Evolutionary conservation across 2,113 vertebrate genomes (phyloP), one percentile per base, ranked within the genome.

Genomic region (Perca fluviatilis): DNA sequence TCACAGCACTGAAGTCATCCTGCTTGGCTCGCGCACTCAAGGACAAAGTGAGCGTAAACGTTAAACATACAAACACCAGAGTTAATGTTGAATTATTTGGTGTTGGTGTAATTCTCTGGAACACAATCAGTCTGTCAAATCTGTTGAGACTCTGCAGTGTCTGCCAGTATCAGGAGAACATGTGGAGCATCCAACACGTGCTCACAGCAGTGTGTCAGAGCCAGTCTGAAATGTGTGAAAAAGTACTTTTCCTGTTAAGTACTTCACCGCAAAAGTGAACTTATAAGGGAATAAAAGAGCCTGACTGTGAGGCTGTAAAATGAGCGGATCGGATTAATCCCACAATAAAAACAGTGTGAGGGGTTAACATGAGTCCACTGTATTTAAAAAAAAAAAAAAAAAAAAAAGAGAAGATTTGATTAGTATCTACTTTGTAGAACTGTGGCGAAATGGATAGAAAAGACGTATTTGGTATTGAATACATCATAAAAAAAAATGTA

Each of bases 91-190:
- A 73, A 85, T 79, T 53, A 81, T 89, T 90, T 84, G 88, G 77
- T 70, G 86, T 83, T 85, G 78, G 61, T 79, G 90, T 87, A 85
- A 88, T 88, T 86, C 77, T 84, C 88, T 90, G 89, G 90, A 89
- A 89, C 87, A 79, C 80, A 76, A 86, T 89, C 76, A 60, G 58
- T 67, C 79, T 63, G 87, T 88, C 80, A 62, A 6, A 36, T 74
- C 33, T 82, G 77, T 69, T 57, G 74, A 83, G 50, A 18, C 53
- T 86, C 78, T 6, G 67, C 79, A 82, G 77, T 16, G 18, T 69
- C 57, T 60, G 74, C 83, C 67, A 83, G 67, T 9, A 84, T 82
- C 74, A 62, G 79, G 27, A 67, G 57, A 86, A 53, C 79, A 43
- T 16, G 69, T 54, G n/a, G 50, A 46, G 80, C n/a, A 51, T 77